Conservation (phyloP, 2,113 vertebrate species). For the Mixornis gularis region DNA sequence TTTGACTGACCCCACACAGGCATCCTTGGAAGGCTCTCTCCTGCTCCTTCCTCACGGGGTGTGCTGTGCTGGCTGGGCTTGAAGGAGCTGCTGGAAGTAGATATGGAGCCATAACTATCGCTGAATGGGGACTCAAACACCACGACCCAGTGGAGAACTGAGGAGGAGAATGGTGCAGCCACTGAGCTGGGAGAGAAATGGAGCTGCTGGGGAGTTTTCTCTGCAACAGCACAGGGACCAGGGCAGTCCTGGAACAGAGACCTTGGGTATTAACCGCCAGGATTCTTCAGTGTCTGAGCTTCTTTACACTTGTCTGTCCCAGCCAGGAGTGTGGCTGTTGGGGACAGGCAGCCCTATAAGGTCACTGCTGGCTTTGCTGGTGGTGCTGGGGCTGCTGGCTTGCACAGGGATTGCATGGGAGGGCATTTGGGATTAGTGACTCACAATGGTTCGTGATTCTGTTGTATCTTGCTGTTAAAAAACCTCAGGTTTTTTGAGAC, state of each 20-base stretch:
- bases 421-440: neutral
- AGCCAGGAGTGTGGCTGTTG: neutral
- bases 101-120: neutral
- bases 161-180: neutral
- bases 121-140: neutral
- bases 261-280: neutral
- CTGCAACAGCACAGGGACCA: neutral
- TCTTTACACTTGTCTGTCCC: neutral
- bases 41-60: fast-evolving
- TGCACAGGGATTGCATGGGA: neutral
- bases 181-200: neutral
- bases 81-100: neutral
- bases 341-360: neutral
- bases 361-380: neutral
- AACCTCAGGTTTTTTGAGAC: neutral
- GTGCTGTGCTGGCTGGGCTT: neutral
- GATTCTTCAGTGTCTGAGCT: neutral
- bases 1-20: neutral
- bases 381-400: neutral
- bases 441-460: neutral
- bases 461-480: neutral
- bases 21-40: neutral
- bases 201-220: neutral
- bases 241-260: neutral
- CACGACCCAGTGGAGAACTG: neutral